Base-by-base conservation (phyloP, 2,797 vertebrate genomes). In the Xenops minutus region DNA sequence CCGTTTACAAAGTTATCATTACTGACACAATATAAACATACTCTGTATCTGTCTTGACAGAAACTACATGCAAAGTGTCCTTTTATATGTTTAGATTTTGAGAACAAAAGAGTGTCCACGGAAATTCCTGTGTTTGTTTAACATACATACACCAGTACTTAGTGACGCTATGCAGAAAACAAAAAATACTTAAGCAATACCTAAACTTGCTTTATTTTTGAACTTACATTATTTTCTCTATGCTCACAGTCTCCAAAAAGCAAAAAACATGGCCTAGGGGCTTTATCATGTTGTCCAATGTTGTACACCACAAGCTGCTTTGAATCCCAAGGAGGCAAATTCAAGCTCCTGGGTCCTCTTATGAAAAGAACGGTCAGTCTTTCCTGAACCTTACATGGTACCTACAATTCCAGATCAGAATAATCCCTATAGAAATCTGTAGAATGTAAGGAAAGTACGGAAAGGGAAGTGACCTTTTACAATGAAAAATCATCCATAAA, bases 61-160 rank as follows among this genome's bases (percentile, higher is more conserved):
- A 91, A 84, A 54, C 24, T 61, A 12, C 18, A 10, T 68, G 51
- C 54, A 6, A 86, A 86, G 14, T 68, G 26, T 92, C 41, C 74
- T 88, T 72, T 93, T 66, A 58, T 58, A 37, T 2, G 1, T 12
- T 77, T 81, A 78, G 62, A 66, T 84, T 88, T 46, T 7, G 22
- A 86, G 58, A 94, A 88, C 41, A 68, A 73, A 87, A 80, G 59
- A 64, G 5, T 18, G 12, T 13, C 54, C 12, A 11, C 74, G 69
- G 74, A 77, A 94, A 74, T 76, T 77, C 67, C 41, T 67, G 12
- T 63, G 16, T 85, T 88, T 85, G 13, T 85, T 91, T 85, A 74
- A 88, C 22, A 19, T 24, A 55, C 2, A 36, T 41, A 34, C 34
- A 41, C 5, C 22, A 21, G 12, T 56, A n/a, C 1, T 1, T 62